These are phyloP conservation scores for Galaxias olidus DNA, from an alignment of 2,797 vertebrate genomes.

Conservation along the genomic window DNA sequence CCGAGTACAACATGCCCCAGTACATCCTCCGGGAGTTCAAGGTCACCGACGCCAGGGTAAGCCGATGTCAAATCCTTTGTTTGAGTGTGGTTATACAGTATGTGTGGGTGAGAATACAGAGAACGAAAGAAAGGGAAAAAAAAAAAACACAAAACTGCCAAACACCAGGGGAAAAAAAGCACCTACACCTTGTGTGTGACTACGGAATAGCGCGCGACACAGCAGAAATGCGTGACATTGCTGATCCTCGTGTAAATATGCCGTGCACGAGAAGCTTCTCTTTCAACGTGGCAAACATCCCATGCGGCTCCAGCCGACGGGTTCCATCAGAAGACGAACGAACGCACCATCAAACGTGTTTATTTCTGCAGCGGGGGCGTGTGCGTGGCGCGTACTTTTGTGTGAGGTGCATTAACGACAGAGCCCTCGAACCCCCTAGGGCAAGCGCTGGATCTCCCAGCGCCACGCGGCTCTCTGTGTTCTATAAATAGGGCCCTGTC, in stretches of 20 bases:
- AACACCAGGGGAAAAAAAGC: no score
- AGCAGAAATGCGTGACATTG: no score
- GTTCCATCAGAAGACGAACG: no score
- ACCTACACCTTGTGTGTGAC: no score
- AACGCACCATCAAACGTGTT: not conserved
- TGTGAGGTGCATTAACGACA: conserved; percentile 66
- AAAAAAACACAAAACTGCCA: no score
- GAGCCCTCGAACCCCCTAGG: conserved; percentile 53
- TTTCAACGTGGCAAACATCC: no score
- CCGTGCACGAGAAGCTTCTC: no score
- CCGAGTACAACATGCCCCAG: conserved; percentile 99
- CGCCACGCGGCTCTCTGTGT: conserved; percentile 66
- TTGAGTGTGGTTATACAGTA: not conserved
- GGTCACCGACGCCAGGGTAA: conserved; percentile 94
- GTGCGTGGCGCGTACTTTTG: conserved; percentile 29
- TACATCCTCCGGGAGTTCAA: conserved; percentile 98
- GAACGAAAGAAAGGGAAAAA: no score
- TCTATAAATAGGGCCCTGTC: conserved; percentile 68
- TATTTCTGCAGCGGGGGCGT: not conserved
- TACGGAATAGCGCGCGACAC: no score
- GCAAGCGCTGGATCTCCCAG: conserved; percentile 61
- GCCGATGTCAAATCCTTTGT: not conserved
- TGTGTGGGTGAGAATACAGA: no score
- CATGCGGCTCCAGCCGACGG: no score
- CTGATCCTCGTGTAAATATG: no score